Evolutionary conservation across 2,113 vertebrate genomes (phyloP), one percentile per base, ranked within the genome.

Genomic region (Erpornis zantholeuca): DNA sequence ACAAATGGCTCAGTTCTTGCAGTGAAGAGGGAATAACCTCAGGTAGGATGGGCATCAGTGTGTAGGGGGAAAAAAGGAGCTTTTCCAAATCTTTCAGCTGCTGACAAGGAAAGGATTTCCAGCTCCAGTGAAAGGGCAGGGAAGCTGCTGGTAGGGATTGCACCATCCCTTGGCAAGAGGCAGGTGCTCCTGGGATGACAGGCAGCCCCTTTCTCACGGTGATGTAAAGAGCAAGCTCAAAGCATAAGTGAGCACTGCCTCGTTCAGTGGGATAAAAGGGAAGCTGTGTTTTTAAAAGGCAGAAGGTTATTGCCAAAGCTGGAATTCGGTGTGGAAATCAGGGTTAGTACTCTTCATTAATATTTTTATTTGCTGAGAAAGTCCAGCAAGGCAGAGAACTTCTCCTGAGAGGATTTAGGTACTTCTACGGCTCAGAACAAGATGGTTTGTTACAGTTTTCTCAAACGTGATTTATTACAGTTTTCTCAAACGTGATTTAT

Each of bases 291-390:
- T 90, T 88, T 16, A 66, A 79, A 88, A 88, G 64, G 76, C n/a
- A 75, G 60, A 50, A 88, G 31, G 56, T 49, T 70, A 64, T 53
- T 21, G 38, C 25, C 71, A 25, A 86, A 81, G 85, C 76, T 88
- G 68, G 56, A 86, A 70, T 75, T 63, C 0, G 0, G 50, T 2
- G 1, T 73, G 71, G 72, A 81, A 70, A 63, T 29, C 1, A 1
- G 49, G 59, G 82, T 96, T 95, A 93, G 49, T 81, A 27, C 12
- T 75, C 22, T 40, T 79, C 24, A 14, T 88, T 25, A 86, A 57
- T n/a, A 36, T 15, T 57, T 71, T 59, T 38, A 36, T 73, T 82
- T 54, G 53, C 82, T 57, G 50, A 44, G 31, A 54, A 23, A 64
- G 40, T 36, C 66, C 47, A 79, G 31, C 27, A 61, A 85, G 86